A percentile compares a stretch with the other conserved stretches of the same genome.
These are phyloP conservation scores for Toxotes lorentzi DNA, from an alignment of 2,797 vertebrate genomes.

Conservation along the genomic window DNA sequence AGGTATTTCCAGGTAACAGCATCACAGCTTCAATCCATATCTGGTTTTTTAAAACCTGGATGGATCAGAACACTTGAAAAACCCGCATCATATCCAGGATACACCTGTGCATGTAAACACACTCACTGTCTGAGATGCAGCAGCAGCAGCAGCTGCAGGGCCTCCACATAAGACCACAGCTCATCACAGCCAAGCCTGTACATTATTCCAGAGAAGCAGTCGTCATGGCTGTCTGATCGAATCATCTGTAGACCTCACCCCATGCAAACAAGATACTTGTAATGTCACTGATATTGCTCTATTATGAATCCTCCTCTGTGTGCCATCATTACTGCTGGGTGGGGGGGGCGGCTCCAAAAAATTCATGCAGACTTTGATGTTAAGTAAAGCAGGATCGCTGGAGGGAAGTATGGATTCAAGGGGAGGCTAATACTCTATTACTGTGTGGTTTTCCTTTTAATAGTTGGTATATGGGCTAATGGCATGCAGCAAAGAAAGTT, in stretches of 20 bases:
- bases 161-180: neutral
- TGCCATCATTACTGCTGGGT: neutral
- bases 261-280: neutral
- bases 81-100: too few relatives aligned
- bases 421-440: conserved; percentile 42
- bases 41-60: too few relatives aligned
- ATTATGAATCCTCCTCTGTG: neutral
- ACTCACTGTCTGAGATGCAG: too few relatives aligned
- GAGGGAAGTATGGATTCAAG: conserved; percentile 22
- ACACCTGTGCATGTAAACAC: too few relatives aligned
- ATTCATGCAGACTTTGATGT: conserved; percentile 38
- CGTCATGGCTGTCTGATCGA: conserved; percentile 14
- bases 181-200: neutral
- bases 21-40: neutral
- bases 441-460: conserved; percentile 48
- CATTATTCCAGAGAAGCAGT: neutral
- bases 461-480: conserved; percentile 60
- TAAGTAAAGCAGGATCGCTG: conserved; percentile 17
- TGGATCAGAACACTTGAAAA: too few relatives aligned
- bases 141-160: neutral
- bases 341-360: neutral
- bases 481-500: conserved; percentile 50
- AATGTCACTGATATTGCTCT: neutral
- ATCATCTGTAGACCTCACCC: neutral
- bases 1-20: too few relatives aligned